Evolutionary conservation across 2,888 invertebrate genomes (phyloP), one percentile per base, ranked within the genome.

Genomic region (Phortica okadai): DNA sequence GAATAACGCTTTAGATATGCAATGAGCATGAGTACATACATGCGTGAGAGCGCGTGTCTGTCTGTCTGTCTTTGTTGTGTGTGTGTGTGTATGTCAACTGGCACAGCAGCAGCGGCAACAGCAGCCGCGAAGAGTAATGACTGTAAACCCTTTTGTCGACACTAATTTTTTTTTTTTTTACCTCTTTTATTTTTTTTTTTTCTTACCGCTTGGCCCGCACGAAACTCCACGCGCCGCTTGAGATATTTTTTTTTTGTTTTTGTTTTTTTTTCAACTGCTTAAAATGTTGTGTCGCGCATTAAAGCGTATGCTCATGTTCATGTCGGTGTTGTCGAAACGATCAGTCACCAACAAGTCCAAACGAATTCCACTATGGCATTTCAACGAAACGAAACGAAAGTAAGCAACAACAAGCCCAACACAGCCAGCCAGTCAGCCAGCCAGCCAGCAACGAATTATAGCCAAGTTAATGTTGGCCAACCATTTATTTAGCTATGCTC

Each of bases 81-180:
- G 7, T 45, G 45, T 50, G 50, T 50, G 14, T 14, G 8, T 50
- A 21, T 74, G 80, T 79, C 85, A 83, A 81, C 84, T 75, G 84
- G 82, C 83, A 33, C 78, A 77, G 72, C 66, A 59, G 73, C 78
- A 25, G 45, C 72, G 74, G 75, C 78, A 75, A 77, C 77, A 70
- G 77, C 79, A 74, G 77, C 84, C 82, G 83, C 85, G 83, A 86
- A 89, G 90, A 90, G 84, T 90, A 89, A 90, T 90, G 89, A 83
- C 85, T 88, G 86, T 89, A 88, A 90, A 89, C 90, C 90, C 89
- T 90, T 90, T 90, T 90, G 90, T 90, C 89, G 90, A 90, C 90
- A 90, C 90, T 90, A 90, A 90, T 90, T 89, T 90, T 89, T 83
- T 85, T 81, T 79, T 79, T 74, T 74, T 79, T 16, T 56, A 8